Evolutionary conservation across 2,797 vertebrate species (phyloP).

Genomic region (Anas bahamensis): DNA sequence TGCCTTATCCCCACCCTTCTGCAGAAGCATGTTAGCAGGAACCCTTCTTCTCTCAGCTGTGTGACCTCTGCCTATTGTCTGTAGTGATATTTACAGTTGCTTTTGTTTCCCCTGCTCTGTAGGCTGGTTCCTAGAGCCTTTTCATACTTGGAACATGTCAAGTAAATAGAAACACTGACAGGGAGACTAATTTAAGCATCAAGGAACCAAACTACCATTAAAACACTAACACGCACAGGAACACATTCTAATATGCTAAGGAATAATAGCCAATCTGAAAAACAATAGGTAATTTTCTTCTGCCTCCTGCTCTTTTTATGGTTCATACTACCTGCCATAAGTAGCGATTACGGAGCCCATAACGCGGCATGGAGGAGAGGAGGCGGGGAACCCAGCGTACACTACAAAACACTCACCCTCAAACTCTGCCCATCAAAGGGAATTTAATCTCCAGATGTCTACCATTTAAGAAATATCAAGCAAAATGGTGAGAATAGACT

Average conservation of each 20-base stretch:
- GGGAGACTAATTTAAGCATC: neutral
- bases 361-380: neutral
- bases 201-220: neutral
- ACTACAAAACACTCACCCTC: neutral
- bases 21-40: neutral
- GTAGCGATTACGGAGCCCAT: neutral
- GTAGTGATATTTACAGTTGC: rapidly evolving
- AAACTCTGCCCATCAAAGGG: slow-evolving; percentile 47
- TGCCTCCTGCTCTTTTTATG: neutral
- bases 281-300: slow-evolving; percentile 32
- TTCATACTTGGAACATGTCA: neutral
- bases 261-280: neutral
- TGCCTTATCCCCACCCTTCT: neutral
- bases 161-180: neutral
- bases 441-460: slow-evolving; percentile 70
- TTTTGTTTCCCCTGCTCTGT: neutral
- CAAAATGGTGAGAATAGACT: slow-evolving; percentile 28
- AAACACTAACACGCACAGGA: neutral
- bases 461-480: slow-evolving; percentile 58
- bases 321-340: slow-evolving; percentile 22
- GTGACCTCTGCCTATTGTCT: neutral
- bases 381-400: neutral
- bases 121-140: neutral
- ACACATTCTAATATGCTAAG: neutral
- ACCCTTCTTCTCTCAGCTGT: neutral